These are phyloP conservation scores for Pachypsylla venusta DNA, from an alignment of 1,140 invertebrate species.

Conservation along the genomic window DNA sequence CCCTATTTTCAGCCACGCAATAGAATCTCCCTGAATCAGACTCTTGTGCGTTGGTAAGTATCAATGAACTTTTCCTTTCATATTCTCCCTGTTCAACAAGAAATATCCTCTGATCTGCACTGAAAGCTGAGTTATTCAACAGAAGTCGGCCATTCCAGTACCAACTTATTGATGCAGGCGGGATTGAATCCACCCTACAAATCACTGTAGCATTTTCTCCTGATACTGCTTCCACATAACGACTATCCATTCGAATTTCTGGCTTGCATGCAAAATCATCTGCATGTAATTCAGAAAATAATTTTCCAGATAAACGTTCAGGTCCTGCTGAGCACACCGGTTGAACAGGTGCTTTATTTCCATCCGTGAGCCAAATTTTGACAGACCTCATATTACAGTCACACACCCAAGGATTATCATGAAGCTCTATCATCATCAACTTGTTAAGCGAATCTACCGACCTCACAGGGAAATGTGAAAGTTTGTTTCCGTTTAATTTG, in stretches of 20 bases:
- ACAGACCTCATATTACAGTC: slow-evolving; percentile 69
- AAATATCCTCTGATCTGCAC: slow-evolving; percentile 60
- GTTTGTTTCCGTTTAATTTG: slow-evolving; percentile 63
- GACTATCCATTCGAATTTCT: slow-evolving; percentile 54
- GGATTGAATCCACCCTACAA: slow-evolving; percentile 62
- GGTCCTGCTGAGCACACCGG: slow-evolving; percentile 57
- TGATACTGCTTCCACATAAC: slow-evolving; percentile 56
- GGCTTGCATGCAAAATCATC: slow-evolving; percentile 81
- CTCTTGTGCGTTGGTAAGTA: slow-evolving; percentile 73
- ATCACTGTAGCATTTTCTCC: slow-evolving; percentile 71
- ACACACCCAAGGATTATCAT: slow-evolving; percentile 83
- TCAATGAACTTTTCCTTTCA: slow-evolving; percentile 55
- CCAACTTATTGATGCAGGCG: slow-evolving; percentile 69
- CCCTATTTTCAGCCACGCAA: slow-evolving; percentile 80
- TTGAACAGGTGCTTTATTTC: slow-evolving; percentile 61
- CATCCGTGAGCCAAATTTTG: slow-evolving; percentile 65
- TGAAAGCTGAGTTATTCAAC: slow-evolving; percentile 61
- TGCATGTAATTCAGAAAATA: slow-evolving; percentile 55
- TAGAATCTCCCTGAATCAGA: slow-evolving; percentile 78
- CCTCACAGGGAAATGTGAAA: slow-evolving; percentile 50
- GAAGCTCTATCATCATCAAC: slow-evolving; percentile 67
- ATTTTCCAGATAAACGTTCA: slow-evolving; percentile 44
- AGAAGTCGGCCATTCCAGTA: slow-evolving; percentile 69
- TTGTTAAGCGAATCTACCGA: slow-evolving; percentile 55
- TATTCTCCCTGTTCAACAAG: slow-evolving; percentile 61